Evolutionary conservation across 2,113 vertebrate species (phyloP), one percentile per base, ranked within the genome.

Genomic region (Microtus richardsoni): DNA sequence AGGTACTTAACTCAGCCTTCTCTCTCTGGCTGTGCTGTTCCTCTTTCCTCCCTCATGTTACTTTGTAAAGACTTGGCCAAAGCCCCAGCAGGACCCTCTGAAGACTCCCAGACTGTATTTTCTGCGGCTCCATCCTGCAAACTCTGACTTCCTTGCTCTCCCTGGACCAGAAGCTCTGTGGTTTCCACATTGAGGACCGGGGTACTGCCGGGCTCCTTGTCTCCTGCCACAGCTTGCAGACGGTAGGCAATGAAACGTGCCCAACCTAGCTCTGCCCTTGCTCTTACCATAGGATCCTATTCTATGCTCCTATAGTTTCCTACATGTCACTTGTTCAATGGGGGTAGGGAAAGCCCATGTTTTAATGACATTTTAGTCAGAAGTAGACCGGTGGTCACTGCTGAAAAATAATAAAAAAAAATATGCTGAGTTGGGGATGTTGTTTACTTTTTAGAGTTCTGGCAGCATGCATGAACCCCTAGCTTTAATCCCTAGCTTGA

Each of bases 351-450:
- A 33, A 71, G 52, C 33, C 44, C 14, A 14, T 26, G 36, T n/a
- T 64, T 89, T 75, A 52, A 62, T 92, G 54, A 10, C 14, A 39
- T 91, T 24, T 80, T 84, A 33, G 52, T 75, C 14, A 70, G 26
- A 92, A 49, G 24, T 39, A 7, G 90, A 85, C 7, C 85, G 90
- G 22, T 9, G 49, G 62, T 68, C 85, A 78, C 60, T 96, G 96
- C 92, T 96, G 70, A 94, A 95, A 47, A 82, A 85, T 74, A 71
- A 41, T 41, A 41, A 82, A 80, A 74, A 85, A 74, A 41, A 33
- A 41, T 24, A 33, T 60, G 9, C 52, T 30, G 70, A 28, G 24
- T 54, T 74, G 49, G 52, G n/a, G 49, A 11, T 74, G 52, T 73
- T 3, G 0, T 24, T 74, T 16, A n/a, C 12, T 60, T 30, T 85